Base-by-base conservation (phyloP, 2,797 vertebrate genomes). In the Falco columbarius region DNA sequence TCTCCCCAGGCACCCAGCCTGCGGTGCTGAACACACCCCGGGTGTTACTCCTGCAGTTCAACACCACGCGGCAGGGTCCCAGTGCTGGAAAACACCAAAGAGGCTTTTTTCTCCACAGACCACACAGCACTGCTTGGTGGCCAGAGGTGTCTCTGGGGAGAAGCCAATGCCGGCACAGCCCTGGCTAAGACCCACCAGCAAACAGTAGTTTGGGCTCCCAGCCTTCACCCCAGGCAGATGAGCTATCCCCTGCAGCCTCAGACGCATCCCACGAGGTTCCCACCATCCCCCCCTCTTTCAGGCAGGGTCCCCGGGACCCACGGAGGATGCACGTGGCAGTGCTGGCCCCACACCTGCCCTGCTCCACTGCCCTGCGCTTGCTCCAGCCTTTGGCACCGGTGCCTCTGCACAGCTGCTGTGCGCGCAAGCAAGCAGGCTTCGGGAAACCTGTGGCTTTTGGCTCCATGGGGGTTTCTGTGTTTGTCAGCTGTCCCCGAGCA, bases 331-430 rank as follows among this genome's bases (percentile, higher is more conserved):
- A n/a, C 5, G 3, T 2, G 17, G 59, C 40, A 51, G 80, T 5
- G 0, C 0, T 47, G 61, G 14, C 47, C n/a, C 44, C 0, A 0
- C 40, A n/a, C 19, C 62, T 1, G 0, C 58, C 23, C 44, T 67
- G 55, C 49, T 55, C 58, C 58, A 5, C 52, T 90, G 83, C 79
- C 70, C 79, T 16, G 68, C 2, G 5, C 58, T 46, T 10, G 72
- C 59, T 11, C 51, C 92, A 22, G 74, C 5, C 0, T 12, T 55
- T 59, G 81, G 81, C 81, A 63, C 72, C 0, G 0, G 14, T 11
- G 9, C 30, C 62, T 75, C 51, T 8, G 40, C 59, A 46, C 89
- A 47, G 65, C 70, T 86, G 90, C 66, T 46, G 75, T 1, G 71
- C 3, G n/a, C 65, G 15, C 3, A 7, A 7, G 3, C 26, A 1